These are phyloP conservation scores for Scolanthus callimorphus DNA, from an alignment of 92 coral and sea anemone species.

Conservation along the genomic window DNA sequence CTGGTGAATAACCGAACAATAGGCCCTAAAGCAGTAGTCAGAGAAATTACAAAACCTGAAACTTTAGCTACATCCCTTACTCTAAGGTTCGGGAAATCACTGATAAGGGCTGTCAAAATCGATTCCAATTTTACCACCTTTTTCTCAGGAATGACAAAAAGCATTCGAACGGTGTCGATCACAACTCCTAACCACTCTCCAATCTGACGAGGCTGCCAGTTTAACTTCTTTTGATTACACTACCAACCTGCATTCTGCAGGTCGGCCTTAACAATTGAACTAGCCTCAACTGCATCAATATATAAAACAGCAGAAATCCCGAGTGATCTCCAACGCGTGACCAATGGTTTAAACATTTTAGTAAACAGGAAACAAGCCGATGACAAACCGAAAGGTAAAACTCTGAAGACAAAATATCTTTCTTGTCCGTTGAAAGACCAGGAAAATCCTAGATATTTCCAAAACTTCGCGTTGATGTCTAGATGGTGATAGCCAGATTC, in stretches of 20 bases:
- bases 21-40: conserved; percentile 28
- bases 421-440: no score
- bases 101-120: conserved; percentile 6
- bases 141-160: conserved; percentile 33
- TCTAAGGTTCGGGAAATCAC: conserved; percentile 34
- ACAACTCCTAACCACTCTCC: conserved; percentile 45
- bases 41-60: conserved; percentile 27
- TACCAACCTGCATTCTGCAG: conserved; percentile 23
- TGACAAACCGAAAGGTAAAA: conserved; percentile 60
- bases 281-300: conserved; percentile 48
- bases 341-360: conserved; percentile 47
- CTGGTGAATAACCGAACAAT: conserved; percentile 25
- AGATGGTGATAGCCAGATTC: no score
- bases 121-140: conserved; percentile 25
- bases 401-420: no score
- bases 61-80: conserved; percentile 43
- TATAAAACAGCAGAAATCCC: conserved; percentile 30
- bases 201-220: conserved; percentile 44
- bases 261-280: conserved; percentile 40
- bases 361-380: conserved; percentile 55
- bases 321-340: conserved; percentile 30
- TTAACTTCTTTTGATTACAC: conserved; percentile 38
- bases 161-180: conserved; percentile 25
- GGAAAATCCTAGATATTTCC: no score
- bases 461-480: no score